phyloP scores from a whole-genome alignment of 1,140 invertebrate genomes.

The Brachionus calyciflorus region DNA sequence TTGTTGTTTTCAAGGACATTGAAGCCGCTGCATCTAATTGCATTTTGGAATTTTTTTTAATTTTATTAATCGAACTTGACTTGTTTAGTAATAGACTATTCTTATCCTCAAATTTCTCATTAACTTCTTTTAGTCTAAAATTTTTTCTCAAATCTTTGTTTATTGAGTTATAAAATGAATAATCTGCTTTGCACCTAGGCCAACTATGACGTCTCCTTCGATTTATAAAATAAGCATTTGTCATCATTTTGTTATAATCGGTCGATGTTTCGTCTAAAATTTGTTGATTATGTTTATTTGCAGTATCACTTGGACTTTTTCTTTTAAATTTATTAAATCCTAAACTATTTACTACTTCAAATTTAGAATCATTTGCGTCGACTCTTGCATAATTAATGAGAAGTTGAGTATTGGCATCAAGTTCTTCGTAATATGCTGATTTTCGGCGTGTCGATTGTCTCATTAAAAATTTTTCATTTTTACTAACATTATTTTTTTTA shows the following conservation, averaged over 20 bases:
- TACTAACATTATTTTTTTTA: too few species aligned
- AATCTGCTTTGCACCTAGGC: slow-evolving; percentile 16
- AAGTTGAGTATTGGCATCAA: slow-evolving; percentile 3
- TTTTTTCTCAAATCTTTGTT: slow-evolving; percentile 13
- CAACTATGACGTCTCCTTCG: slow-evolving; percentile 16
- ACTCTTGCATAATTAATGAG: slow-evolving; percentile 20
- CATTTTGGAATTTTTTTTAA: too few species aligned
- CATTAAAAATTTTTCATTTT: background rate
- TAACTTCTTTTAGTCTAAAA: too few species aligned
- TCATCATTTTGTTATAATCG: slow-evolving; percentile 1
- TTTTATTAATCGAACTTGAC: too few species aligned
- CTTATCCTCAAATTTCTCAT: too few species aligned
- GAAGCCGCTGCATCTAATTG: too few species aligned
- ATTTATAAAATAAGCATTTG: slow-evolving; percentile 18
- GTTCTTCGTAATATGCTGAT: background rate
- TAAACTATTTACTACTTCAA: too few species aligned
- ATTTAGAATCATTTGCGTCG: background rate
- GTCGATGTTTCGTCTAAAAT: background rate
- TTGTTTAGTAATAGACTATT: too few species aligned
- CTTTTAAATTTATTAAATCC: too few species aligned
- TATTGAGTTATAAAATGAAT: background rate
- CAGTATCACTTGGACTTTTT: background rate
- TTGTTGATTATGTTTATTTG: background rate
- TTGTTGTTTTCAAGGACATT: too few species aligned
- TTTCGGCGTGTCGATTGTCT: background rate